Evolutionary conservation across 2,888 invertebrate species (phyloP).

Genomic region (Criorhina ranunculi): DNA sequence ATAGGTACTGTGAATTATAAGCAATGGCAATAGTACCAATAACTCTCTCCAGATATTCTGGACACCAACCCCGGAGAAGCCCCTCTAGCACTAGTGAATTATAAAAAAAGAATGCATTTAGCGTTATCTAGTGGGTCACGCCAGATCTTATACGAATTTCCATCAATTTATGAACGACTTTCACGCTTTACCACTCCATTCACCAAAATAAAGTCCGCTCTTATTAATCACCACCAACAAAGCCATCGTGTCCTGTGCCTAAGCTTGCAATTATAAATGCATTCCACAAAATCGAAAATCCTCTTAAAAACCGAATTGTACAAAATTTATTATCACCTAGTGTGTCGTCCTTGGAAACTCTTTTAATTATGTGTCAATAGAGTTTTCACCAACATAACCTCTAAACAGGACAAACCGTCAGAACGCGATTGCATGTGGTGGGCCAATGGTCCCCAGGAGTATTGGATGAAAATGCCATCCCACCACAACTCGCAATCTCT

Average conservation of each 20-base stretch:
- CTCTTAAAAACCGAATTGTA: not conserved
- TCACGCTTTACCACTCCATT: no score
- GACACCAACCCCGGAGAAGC: no score
- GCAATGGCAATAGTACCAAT: no score
- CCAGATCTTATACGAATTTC: no score
- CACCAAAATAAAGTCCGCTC: no score
- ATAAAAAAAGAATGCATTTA: no score
- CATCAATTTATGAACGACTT: no score
- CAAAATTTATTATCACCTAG: not conserved
- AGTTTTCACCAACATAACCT: not conserved
- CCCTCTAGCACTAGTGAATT: no score
- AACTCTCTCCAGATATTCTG: no score
- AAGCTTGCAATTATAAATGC: slow-evolving; percentile 4
- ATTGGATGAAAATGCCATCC: slow-evolving; percentile 1
- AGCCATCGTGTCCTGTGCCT: not conserved
- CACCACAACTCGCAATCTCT: slow-evolving; percentile 2
- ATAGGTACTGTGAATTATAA: no score
- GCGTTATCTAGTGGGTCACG: no score
- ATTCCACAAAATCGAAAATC: not conserved
- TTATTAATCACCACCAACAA: no score
- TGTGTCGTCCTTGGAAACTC: not conserved
- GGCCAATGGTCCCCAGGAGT: not conserved
- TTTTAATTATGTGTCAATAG: slow-evolving; percentile 4
- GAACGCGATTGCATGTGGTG: not conserved
- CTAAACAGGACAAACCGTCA: not conserved